Evolutionary conservation across 2,888 invertebrate species (phyloP).

Genomic region (Euplexia lucipara): DNA sequence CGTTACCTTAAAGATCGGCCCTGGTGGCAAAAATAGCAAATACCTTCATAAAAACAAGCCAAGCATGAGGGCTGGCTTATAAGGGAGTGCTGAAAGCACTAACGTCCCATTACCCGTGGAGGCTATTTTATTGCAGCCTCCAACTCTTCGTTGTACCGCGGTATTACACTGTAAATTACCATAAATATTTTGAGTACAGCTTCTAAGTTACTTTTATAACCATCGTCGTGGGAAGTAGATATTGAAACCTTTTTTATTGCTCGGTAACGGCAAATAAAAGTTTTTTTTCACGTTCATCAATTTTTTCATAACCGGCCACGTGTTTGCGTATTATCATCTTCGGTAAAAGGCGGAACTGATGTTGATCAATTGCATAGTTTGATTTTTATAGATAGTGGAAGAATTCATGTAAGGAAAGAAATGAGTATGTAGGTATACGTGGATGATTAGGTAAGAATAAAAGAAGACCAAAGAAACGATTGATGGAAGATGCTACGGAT

Average conservation of each 20-base stretch:
- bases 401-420: no score
- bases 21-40: no score
- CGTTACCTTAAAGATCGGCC: no score
- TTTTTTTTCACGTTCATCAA: not conserved
- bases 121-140: not conserved
- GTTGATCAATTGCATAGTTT: not conserved
- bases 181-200: not conserved
- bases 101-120: not conserved
- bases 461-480: no score
- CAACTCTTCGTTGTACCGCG: not conserved
- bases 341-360: not conserved
- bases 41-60: no score
- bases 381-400: not conserved
- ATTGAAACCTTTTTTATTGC: slow-evolving; percentile 17
- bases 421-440: no score
- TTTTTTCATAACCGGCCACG: not conserved
- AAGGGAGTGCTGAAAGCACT: not conserved
- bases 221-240: not conserved
- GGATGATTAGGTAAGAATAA: no score
- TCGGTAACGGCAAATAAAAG: slow-evolving; percentile 16
- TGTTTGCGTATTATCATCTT: slow-evolving; percentile 7
- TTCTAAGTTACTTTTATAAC: slow-evolving; percentile 2
- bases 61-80: not conserved
- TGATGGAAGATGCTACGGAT: no score
- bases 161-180: not conserved